phyloP scores from a whole-genome alignment of 2,113 vertebrate species.

The Isichthys henryi region DNA sequence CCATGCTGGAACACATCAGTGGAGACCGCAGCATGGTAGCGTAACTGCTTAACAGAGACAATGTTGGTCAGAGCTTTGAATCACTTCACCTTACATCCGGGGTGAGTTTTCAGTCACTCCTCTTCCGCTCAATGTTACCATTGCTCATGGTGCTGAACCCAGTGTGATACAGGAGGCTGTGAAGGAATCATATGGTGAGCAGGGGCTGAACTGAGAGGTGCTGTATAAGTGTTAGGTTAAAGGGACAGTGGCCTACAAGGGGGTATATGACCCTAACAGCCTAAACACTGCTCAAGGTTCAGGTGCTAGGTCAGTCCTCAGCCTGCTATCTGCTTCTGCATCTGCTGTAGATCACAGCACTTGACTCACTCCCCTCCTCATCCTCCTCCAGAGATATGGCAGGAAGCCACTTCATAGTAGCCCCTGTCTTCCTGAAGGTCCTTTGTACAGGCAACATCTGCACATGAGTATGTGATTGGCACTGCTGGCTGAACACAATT shows the following conservation, averaged over 20 bases:
- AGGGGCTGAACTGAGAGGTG: neutral
- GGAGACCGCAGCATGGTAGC: neutral
- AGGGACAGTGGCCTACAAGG: neutral
- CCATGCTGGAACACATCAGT: neutral
- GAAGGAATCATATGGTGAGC: neutral
- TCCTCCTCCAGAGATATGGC: neutral
- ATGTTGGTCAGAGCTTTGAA: neutral
- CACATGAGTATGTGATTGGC: neutral
- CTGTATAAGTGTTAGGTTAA: neutral
- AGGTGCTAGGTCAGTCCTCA: neutral
- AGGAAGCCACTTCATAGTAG: neutral
- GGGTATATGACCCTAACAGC: neutral
- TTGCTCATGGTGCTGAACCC: neutral
- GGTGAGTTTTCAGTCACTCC: neutral
- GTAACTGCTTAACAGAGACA: neutral
- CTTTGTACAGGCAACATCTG: neutral
- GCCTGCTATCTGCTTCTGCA: neutral
- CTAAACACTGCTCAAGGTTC: neutral
- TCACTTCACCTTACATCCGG: neutral
- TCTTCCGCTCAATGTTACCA: neutral
- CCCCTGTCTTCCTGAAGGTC: neutral
- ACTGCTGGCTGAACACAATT: neutral
- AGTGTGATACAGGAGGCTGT: neutral
- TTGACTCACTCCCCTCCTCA: neutral
- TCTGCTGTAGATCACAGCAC: neutral